Percentiles rank a stretch among this genome's conserved stretches.
Evolutionary conservation across 2,888 invertebrate genomes (phyloP).

Genomic region (Lysandra coridon): DNA sequence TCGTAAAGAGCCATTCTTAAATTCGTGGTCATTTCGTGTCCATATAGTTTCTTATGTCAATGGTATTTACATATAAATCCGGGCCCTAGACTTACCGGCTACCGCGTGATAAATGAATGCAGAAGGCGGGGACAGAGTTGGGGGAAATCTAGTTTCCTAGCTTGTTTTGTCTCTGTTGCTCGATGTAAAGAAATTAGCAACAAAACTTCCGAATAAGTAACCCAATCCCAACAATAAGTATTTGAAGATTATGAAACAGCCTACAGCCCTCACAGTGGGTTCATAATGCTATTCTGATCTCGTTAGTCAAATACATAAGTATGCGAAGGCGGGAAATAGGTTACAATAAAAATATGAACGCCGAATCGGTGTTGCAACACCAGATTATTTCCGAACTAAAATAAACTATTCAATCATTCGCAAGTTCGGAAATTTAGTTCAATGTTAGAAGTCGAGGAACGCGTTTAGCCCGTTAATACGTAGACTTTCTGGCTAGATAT

Average conservation of each 20-base stretch:
- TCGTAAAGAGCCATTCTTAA: too few species aligned
- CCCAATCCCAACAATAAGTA: too few species aligned
- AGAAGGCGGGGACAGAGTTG: too few species aligned
- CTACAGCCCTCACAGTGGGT: neutral
- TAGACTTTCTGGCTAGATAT: neutral
- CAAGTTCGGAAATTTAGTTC: constrained; percentile 13
- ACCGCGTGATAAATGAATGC: too few species aligned
- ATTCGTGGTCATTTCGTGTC: too few species aligned
- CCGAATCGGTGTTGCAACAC: constrained; percentile 20
- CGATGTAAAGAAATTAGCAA: too few species aligned
- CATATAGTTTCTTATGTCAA: too few species aligned
- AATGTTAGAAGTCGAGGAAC: constrained; percentile 18
- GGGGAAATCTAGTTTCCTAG: too few species aligned
- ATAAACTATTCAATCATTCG: constrained; percentile 22
- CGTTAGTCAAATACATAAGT: neutral
- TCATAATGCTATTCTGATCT: constrained; percentile 6
- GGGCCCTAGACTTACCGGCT: too few species aligned
- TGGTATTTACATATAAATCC: too few species aligned
- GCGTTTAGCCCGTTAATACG: neutral
- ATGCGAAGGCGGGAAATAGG: constrained; percentile 27
- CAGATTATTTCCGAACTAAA: constrained; percentile 21
- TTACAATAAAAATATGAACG: constrained; percentile 26
- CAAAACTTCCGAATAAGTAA: too few species aligned
- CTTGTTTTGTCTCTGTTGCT: too few species aligned
- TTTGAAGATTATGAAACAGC: neutral